phyloP scores from a whole-genome alignment of 2,888 invertebrate genomes.

The Hylaea fasciaria region DNA sequence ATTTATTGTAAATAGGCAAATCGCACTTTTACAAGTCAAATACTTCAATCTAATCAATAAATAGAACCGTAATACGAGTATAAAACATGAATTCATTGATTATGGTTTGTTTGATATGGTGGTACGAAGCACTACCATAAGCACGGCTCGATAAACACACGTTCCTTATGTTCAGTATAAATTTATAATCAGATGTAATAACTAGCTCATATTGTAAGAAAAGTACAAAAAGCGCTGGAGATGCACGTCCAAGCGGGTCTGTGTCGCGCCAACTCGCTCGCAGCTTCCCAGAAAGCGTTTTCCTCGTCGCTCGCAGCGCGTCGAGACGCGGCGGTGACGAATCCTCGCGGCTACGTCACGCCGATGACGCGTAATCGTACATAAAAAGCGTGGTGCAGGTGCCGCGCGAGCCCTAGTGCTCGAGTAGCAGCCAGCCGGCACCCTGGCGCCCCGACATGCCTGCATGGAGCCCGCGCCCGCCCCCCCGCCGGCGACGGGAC shows the following conservation, averaged over 20 bases:
- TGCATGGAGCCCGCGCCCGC: conserved; percentile 71
- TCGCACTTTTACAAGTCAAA: too few relatives aligned
- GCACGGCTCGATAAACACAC: too few relatives aligned
- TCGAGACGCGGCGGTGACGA: conserved; percentile 63
- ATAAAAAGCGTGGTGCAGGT: conserved; percentile 65
- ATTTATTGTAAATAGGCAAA: too few relatives aligned
- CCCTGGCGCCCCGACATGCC: conserved; percentile 79
- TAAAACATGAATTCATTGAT: too few relatives aligned
- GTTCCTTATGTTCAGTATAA: too few relatives aligned
- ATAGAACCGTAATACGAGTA: too few relatives aligned
- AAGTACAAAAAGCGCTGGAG: conserved; percentile 10
- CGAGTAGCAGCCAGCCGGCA: conserved; percentile 43
- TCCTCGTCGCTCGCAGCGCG: conserved; percentile 64
- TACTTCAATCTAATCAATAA: too few relatives aligned
- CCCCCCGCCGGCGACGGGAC: conserved; percentile 53
- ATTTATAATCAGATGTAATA: too few relatives aligned
- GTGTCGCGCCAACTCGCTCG: conserved; percentile 37
- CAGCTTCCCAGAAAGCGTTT: conserved; percentile 81
- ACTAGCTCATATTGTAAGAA: not conserved
- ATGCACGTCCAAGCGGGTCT: conserved; percentile 26
- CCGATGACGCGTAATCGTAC: conserved; percentile 66
- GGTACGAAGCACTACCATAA: too few relatives aligned
- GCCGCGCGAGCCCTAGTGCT: conserved; percentile 71
- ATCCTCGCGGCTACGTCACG: conserved; percentile 70
- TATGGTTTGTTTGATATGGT: too few relatives aligned